Evolutionary conservation across 2,113 vertebrate genomes (phyloP), one percentile per base, ranked within the genome.

Genomic region (Sander lucioperca): DNA sequence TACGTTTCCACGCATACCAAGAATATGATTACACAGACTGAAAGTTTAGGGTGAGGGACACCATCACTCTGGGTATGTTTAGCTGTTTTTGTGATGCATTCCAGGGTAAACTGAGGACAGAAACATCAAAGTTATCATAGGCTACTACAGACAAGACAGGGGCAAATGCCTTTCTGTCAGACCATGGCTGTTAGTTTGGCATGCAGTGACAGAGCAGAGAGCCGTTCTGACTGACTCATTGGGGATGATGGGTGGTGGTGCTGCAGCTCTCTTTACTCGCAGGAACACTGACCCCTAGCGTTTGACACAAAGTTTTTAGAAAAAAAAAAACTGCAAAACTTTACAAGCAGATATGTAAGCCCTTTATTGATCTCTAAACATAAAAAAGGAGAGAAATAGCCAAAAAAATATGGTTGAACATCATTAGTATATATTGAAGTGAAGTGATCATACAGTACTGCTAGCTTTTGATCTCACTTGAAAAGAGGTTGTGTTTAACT

Each of bases 231-330:
- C 25, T 74, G 56, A 85, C 30, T 68, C 53, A 59, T 48, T 30
- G 2, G 13, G 73, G 53, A 18, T 45, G 76, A 63, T 6, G 62
- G 13, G 10, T 63, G n/a, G 18, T 27, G 56, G 30, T 53, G 48
- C 50, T 43, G 53, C 3, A 14, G 3, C 48, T 53, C 21, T 56
- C 50, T 33, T 82, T 88, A 66, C 50, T 83, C 7, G 39, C 39
- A 86, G 74, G 80, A 91, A 93, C 91, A 93, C 84, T 91, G 91
- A 77, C 93, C 88, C 88, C 92, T 88, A 74, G 91, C 92, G 93
- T 66, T 43, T 4, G 8, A 21, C 30, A 51, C 0, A 16, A 39
- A 5, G 19, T 56, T 21, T 70, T 54, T 7, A n/a, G 6, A 5
- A 39, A 57, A 21, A 2, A 3, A 2, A 39, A 8, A 47, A 59